phyloP scores from a whole-genome alignment of 1,140 invertebrate species.

The Drosophila kohkoa region DNA sequence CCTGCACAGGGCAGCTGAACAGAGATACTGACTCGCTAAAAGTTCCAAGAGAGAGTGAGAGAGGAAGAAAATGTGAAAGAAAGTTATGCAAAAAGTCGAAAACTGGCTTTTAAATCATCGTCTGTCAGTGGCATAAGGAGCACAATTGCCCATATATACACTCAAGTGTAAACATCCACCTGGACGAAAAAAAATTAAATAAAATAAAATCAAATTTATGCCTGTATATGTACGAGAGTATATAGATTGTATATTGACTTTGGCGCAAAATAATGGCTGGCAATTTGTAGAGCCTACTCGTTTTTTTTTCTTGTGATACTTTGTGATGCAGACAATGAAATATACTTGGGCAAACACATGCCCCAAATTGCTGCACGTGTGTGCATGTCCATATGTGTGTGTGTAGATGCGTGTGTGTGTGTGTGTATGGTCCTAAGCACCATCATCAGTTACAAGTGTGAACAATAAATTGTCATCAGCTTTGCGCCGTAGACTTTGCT shows the following conservation, averaged over 20 bases:
- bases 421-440: conserved; percentile 68
- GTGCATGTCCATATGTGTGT: conserved; percentile 29
- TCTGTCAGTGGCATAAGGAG: conserved; percentile 59
- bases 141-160: conserved; percentile 30
- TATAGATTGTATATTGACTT: conserved; percentile 72
- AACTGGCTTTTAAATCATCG: conserved; percentile 68
- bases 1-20: background rate
- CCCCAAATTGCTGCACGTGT: conserved; percentile 48
- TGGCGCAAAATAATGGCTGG: conserved; percentile 71
- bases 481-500: conserved; percentile 68
- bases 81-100: conserved; percentile 48
- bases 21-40: conserved; percentile 6
- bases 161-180: conserved; percentile 17
- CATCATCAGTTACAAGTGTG: conserved; percentile 83
- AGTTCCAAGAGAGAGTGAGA: conserved; percentile 36
- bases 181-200: conserved; percentile 33
- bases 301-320: conserved; percentile 8
- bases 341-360: conserved; percentile 69
- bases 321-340: conserved; percentile 71
- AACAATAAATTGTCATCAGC: conserved; percentile 83
- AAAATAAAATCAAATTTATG: conserved; percentile 49
- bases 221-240: background rate
- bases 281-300: conserved; percentile 74
- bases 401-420: conserved; percentile 18
- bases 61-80: conserved; percentile 7